These are phyloP conservation scores for Notoglanidium macrostoma DNA, from an alignment of 2,797 vertebrate species.

Conservation along the genomic window DNA sequence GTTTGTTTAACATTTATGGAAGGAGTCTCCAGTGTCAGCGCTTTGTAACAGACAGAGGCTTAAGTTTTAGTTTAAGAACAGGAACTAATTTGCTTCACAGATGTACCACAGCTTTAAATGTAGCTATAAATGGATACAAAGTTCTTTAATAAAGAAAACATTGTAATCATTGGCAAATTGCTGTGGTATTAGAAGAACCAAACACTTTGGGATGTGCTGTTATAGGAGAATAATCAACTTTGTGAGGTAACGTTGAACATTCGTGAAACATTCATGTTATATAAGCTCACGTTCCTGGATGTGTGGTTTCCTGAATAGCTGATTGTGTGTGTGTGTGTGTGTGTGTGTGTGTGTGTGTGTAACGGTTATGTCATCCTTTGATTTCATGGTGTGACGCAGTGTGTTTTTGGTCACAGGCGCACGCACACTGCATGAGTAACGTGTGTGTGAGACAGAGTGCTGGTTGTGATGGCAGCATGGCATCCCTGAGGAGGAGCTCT, in stretches of 20 bases:
- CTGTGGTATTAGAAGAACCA: background rate
- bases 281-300: background rate
- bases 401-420: constrained; percentile 49
- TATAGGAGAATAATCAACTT: background rate
- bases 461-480: constrained; percentile 7
- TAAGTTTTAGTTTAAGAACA: background rate
- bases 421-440: constrained; percentile 33
- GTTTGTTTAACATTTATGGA: background rate
- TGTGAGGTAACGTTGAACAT: background rate
- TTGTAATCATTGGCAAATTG: background rate
- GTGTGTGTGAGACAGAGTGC: constrained; percentile 9
- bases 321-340: background rate
- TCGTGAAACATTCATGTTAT: background rate
- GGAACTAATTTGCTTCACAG: background rate
- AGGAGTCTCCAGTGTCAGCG: background rate
- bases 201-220: background rate
- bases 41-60: background rate
- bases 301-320: constrained; percentile 7
- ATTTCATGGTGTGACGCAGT: constrained; percentile 23
- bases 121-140: background rate
- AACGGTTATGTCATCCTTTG: constrained; percentile 31
- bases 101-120: background rate
- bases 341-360: background rate
- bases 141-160: background rate
- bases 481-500: constrained; percentile 9